Evolutionary conservation across 2,797 vertebrate genomes (phyloP).

Genomic region (Mus caroli): DNA sequence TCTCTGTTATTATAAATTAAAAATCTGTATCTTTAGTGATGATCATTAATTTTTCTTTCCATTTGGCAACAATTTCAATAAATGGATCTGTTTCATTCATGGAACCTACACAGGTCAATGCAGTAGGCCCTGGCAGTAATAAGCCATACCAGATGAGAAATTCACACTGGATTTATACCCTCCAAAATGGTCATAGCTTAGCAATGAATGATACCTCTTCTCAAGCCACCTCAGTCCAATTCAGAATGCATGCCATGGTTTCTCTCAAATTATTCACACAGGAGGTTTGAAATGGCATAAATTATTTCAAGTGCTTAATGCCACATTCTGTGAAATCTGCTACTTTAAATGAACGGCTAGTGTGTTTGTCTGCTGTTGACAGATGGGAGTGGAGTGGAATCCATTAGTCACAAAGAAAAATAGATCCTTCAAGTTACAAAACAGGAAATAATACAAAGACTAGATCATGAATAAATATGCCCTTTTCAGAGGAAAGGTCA

Average conservation of each 20-base stretch:
- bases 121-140: background rate
- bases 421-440: constrained; percentile 61
- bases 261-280: constrained; percentile 34
- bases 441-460: constrained; percentile 63
- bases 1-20: constrained; percentile 39
- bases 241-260: constrained; percentile 50
- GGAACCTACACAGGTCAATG: background rate
- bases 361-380: constrained; percentile 24
- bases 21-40: background rate
- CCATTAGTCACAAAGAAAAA: constrained; percentile 65
- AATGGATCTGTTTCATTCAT: background rate
- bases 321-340: constrained; percentile 64
- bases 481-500: constrained; percentile 14
- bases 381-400: constrained; percentile 54
- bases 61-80: background rate
- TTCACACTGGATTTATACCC: background rate
- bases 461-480: constrained; percentile 67
- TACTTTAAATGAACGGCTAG: constrained; percentile 62
- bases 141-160: constrained; percentile 12
- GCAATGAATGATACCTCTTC: constrained; percentile 11
- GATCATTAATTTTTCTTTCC: constrained; percentile 36
- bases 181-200: background rate
- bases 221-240: constrained; percentile 9
- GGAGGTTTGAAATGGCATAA: constrained; percentile 44
- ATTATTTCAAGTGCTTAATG: constrained; percentile 74